Percentiles rank a stretch among this genome's conserved stretches.
These are phyloP conservation scores for Idris sp. DNA, from an alignment of 1,140 invertebrate genomes.

Conservation along the genomic window DNA sequence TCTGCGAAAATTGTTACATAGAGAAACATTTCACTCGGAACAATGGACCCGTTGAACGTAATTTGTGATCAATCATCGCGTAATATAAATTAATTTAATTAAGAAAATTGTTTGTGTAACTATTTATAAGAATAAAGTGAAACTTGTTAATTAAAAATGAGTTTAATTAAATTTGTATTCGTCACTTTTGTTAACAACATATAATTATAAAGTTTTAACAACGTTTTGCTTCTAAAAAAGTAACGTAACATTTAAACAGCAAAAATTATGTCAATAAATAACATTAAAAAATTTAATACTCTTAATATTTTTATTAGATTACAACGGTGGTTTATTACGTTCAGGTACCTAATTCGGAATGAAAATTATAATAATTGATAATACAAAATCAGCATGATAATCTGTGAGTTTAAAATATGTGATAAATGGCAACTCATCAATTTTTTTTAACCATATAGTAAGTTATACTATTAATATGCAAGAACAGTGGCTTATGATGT, in stretches of 20 bases:
- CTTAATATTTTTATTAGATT: no score
- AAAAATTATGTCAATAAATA: no score
- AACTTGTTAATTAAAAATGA: background rate
- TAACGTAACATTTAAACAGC: no score
- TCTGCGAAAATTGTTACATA: conserved; percentile 25
- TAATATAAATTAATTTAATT: background rate
- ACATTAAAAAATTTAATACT: no score
- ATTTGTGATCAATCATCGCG: conserved; percentile 9
- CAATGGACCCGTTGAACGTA: conserved; percentile 29
- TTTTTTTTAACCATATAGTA: conserved; percentile 42
- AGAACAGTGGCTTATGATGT: conserved; percentile 21
- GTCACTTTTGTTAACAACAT: no score
- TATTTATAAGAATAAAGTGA: background rate
- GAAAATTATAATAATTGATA: conserved; percentile 17
- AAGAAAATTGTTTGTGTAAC: no score
- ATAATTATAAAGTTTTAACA: no score
- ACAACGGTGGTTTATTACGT: conserved; percentile 8
- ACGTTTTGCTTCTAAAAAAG: no score
- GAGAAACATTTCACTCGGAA: conserved; percentile 32
- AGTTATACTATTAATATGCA: conserved; percentile 18
- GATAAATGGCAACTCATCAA: conserved; percentile 13
- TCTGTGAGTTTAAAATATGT: conserved; percentile 23
- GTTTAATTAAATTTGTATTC: no score
- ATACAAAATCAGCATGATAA: conserved; percentile 32
- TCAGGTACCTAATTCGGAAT: background rate